Percentiles rank a stretch among this genome's conserved stretches.
Conservation (phyloP, 1,140 invertebrate genomes). For the Hormaphis cornu region DNA sequence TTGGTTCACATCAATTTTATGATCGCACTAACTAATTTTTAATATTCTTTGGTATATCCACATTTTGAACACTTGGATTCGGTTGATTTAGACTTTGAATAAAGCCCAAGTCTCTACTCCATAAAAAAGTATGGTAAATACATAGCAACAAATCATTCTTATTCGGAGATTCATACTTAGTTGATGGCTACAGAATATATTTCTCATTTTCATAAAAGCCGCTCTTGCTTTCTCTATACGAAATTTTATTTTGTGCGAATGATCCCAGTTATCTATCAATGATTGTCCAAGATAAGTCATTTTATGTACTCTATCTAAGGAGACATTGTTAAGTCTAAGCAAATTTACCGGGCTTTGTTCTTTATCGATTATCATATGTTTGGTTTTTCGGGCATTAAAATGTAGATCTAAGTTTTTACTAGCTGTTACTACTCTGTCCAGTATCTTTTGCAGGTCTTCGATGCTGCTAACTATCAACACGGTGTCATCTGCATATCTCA, state of each 20-base stretch:
- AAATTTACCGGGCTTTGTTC: neutral
- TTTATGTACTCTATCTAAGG: conserved; percentile 8
- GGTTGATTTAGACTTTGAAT: neutral
- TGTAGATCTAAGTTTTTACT: conserved; percentile 8
- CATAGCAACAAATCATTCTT: conserved; percentile 27
- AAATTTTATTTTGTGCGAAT: conserved; percentile 12
- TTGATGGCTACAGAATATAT: conserved; percentile 5
- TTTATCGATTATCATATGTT: conserved; percentile 10
- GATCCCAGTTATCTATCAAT: conserved; percentile 4
- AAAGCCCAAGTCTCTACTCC: conserved; percentile 31
- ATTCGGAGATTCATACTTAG: conserved; percentile 7
- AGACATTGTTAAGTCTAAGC: neutral
- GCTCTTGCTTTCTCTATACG: conserved; percentile 25
- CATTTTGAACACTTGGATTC: conserved; percentile 15
- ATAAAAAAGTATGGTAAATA: conserved; percentile 28
- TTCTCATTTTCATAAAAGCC: conserved; percentile 16
- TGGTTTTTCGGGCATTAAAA: conserved; percentile 11
- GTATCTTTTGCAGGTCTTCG: conserved; percentile 6
- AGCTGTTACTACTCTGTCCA: conserved; percentile 16
- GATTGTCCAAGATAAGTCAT: neutral
- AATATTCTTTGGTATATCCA: conserved; percentile 15
- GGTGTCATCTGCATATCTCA: conserved; percentile 34
- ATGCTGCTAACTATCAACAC: conserved; percentile 29
- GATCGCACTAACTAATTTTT: neutral
- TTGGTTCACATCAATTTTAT: too few relatives aligned